phyloP scores from a whole-genome alignment of 2,113 vertebrate genomes.

The Pollimyrus isidori region DNA sequence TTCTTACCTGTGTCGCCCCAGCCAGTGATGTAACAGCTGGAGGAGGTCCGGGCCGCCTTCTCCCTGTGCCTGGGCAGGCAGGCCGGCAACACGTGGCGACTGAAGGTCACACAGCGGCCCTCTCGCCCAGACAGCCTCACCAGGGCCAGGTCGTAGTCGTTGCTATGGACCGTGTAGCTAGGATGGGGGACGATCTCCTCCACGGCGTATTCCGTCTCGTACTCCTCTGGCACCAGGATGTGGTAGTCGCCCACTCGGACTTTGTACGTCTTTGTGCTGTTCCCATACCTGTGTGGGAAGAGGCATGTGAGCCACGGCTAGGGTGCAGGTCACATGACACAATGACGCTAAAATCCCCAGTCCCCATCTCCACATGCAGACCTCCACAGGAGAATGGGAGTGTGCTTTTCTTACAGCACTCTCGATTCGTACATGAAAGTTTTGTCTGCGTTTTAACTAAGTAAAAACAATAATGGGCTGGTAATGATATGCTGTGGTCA shows the following conservation, averaged over 20 bases:
- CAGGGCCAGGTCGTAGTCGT: conserved; percentile 86
- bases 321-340: not conserved
- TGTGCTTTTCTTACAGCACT: not conserved
- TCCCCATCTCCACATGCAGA: not conserved
- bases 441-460: too few species aligned
- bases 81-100: conserved; percentile 74
- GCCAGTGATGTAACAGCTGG: conserved; percentile 85
- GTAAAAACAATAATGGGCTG: not conserved
- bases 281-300: conserved; percentile 72
- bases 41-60: conserved; percentile 72
- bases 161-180: conserved; percentile 72
- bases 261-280: conserved; percentile 75
- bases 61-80: conserved; percentile 78
- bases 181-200: conserved; percentile 74
- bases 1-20: conserved; percentile 95
- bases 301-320: not conserved
- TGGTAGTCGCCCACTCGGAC: conserved; percentile 90
- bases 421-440: not conserved
- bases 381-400: not conserved
- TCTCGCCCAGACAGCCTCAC: conserved; percentile 68
- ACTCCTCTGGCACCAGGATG: conserved; percentile 84
- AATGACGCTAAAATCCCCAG: not conserved
- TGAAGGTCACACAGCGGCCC: conserved; percentile 67
- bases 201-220: conserved; percentile 79
- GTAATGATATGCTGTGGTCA: not conserved